Evolutionary conservation across 2,113 vertebrate genomes (phyloP), one percentile per base, ranked within the genome.

Genomic region (Engystomops pustulosus): DNA sequence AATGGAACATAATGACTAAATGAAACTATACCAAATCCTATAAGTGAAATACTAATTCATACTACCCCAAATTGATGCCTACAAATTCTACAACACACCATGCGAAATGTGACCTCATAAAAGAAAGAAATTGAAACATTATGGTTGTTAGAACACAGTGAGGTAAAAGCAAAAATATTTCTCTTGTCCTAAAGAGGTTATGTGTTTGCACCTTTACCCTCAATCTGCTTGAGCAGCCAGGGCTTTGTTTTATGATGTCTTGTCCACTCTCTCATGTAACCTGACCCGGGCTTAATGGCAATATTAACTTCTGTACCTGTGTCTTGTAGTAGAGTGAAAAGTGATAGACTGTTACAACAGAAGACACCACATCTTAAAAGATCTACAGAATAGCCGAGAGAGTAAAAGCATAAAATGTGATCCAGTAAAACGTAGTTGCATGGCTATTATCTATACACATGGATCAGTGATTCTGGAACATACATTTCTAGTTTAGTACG

Each of bases 241-340:
- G 27, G 68, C 38, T 44, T 72, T 27, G 11, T 45, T 72, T 72
- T 72, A 47, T 72, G 41, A 45, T 44, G 23, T 72, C 41, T 72
- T 45, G 38, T 45, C 38, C 69, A 71, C 10, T 72, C 41, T 45
- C 38, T 27, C 36, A 71, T 71, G 36, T 41, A 72, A 45, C 60
- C 30, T 47, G 69, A 45, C 69, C 25, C 10, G 25, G 69, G 1
- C 41, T 72, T 72, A 27, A 45, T 72, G 69, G 44, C 41, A 72
- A 72, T 72, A 72, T 6, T 47, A 45, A 45, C 60, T 65, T 65
- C 14, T 65, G 68, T 70, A 38, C 32, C 67, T 70, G 30, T 44
- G 34, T 1, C n/a, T 41, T 70, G 67, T 11, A 41, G 20, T 12
- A 11, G 8, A 38, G 32, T 38, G 18, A 44, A 71, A 71, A 71